Conservation (phyloP, 2,797 vertebrate genomes). For the Percopsis omiscomaycus region DNA sequence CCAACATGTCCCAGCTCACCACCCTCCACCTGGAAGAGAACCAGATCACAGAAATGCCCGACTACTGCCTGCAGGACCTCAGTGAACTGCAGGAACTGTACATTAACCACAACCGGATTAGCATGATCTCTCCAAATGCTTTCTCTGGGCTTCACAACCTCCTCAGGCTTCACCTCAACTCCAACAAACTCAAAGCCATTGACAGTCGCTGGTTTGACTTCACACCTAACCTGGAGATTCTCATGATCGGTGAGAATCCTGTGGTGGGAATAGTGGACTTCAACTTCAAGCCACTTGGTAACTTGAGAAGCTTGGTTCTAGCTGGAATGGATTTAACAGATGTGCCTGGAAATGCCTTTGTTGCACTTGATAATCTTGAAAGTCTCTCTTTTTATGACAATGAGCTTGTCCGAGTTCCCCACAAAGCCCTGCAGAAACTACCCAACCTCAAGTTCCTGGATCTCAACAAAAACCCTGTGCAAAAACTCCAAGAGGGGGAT, state of each 20-base stretch:
- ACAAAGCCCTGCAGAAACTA: constrained; percentile 91
- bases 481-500: constrained; percentile 95
- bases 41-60: constrained; percentile 89
- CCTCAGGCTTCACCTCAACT: constrained; percentile 93
- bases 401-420: constrained; percentile 88
- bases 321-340: constrained; percentile 97
- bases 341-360: constrained; percentile 90
- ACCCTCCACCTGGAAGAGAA: constrained; percentile 98
- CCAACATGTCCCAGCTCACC: constrained; percentile 90
- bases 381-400: constrained; percentile 98
- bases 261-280: constrained; percentile 94
- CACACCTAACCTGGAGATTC: constrained; percentile 95
- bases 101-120: constrained; percentile 98
- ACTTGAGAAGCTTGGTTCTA: constrained; percentile 91
- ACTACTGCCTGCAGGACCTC: constrained; percentile 91
- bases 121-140: constrained; percentile 86
- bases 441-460: constrained; percentile 97
- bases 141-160: constrained; percentile 90
- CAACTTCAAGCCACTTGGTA: constrained; percentile 92
- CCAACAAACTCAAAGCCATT: constrained; percentile 91
- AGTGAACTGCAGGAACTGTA: constrained; percentile 95
- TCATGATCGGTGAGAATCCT: constrained; percentile 99
- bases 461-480: constrained; percentile 97
- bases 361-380: constrained; percentile 94
- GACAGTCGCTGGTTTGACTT: constrained; percentile 96